phyloP scores from a whole-genome alignment of 2,113 vertebrate genomes.

The Cephalopterus ornatus region DNA sequence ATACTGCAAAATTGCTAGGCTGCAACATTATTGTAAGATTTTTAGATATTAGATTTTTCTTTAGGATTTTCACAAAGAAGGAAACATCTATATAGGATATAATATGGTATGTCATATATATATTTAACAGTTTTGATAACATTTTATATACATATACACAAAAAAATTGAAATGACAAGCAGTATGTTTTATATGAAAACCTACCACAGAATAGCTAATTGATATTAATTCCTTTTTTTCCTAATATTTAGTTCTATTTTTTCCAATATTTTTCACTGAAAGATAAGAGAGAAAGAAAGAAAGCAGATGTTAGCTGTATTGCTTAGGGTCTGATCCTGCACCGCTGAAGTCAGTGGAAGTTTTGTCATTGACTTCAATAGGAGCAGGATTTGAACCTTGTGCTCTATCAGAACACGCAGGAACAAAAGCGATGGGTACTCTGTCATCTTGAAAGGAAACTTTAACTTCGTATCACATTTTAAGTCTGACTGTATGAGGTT shows the following conservation, averaged over 20 bases:
- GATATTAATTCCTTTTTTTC: not conserved
- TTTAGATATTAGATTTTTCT: not conserved
- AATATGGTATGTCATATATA: not conserved
- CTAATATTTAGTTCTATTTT: not conserved
- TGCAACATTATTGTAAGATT: not conserved
- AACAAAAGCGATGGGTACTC: not conserved
- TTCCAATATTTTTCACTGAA: slow-evolving; percentile 7
- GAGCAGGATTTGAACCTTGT: slow-evolving; percentile 65
- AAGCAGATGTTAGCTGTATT: slow-evolving; percentile 17
- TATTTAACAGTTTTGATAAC: not conserved
- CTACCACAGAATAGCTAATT: not conserved
- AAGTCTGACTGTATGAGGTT: not conserved
- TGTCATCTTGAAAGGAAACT: slow-evolving; percentile 4
- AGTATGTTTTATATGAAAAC: slow-evolving; percentile 36
- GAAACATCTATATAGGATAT: not conserved
- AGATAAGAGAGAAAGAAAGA: not conserved
- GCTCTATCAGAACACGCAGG: slow-evolving; percentile 32
- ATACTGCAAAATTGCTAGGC: not conserved
- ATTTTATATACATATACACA: not conserved
- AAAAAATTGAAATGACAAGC: not conserved
- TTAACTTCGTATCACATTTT: not conserved
- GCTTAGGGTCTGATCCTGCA: slow-evolving; percentile 63
- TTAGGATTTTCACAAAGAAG: not conserved
- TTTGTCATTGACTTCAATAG: slow-evolving; percentile 65
- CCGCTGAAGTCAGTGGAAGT: slow-evolving; percentile 52